Conservation (phyloP, 2,113 vertebrate genomes). For the Aspiorhynchus laticeps region DNA sequence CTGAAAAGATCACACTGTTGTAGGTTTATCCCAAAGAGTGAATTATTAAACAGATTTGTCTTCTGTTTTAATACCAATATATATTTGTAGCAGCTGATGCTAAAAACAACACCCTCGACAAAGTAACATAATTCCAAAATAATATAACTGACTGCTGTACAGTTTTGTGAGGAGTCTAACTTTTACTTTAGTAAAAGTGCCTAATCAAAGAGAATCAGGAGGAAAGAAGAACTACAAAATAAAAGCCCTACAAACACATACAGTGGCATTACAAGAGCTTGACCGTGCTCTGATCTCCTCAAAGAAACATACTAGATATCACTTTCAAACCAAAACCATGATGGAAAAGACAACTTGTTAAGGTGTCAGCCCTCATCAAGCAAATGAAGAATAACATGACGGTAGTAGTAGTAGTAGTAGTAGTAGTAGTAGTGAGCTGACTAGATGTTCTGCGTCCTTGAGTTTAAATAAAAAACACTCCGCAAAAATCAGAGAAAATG, state of each 20-base stretch:
- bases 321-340: slow-evolving; percentile 16
- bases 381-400: background rate
- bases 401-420: background rate
- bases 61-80: slow-evolving; percentile 30
- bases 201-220: background rate
- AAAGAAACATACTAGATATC: background rate
- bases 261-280: background rate
- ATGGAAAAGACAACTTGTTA: background rate
- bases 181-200: slow-evolving; percentile 26
- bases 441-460: slow-evolving; percentile 6
- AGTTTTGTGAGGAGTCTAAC: background rate
- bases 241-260: slow-evolving; percentile 3
- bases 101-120: slow-evolving; percentile 28
- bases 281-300: background rate
- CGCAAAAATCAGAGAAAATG: slow-evolving; percentile 18
- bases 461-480: slow-evolving; percentile 24
- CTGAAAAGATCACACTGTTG: background rate
- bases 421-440: background rate
- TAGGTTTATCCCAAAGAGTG: background rate
- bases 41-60: slow-evolving; percentile 29
- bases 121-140: slow-evolving; percentile 41
- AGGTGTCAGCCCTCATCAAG: slow-evolving; percentile 31
- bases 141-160: slow-evolving; percentile 11
- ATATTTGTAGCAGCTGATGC: slow-evolving; percentile 39
- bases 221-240: background rate